Base-by-base conservation (phyloP, 64 coral and sea anemone genomes). In the Porites lutea region DNA sequence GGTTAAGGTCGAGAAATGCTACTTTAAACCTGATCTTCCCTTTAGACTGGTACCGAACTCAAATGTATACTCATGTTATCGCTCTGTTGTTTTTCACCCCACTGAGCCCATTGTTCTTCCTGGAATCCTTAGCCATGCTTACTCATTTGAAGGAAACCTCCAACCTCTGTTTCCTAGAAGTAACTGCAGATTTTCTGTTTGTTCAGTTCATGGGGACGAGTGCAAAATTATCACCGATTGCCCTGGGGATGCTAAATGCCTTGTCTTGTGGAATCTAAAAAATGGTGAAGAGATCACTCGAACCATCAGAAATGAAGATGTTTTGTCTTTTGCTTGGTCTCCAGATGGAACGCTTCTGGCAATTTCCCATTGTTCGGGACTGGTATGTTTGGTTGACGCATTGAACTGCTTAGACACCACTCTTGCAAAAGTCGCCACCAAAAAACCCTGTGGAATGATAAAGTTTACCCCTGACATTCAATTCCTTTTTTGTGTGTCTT, bases 251-350 rank as follows among this genome's bases (percentile, higher is more conserved):
- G 54, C 7, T 57, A 57, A 57, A 12, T 57, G 54, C 54, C 22
- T 8, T 4, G 19, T 9, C 58, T 46, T 64, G 79, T 82, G 79
- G 79, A 82, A 59, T 82, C 27, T 82, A 20, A 46, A 14, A 47
- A 16, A 62, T 82, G 79, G 79, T 1, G 45, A 21, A 82, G 59
- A 82, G 79, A 65, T 82, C 3, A 48, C 13, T 16, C 58, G 59
- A 48, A 46, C 59, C 8, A 11, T 15, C 5, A 18, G 58, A 18
- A 15, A 48, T 82, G 59, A 82, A 45, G 23, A 44, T 64, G 9
- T 82, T 65, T 8, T 82, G 19, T 64, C 79, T 9, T 82, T 82
- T 64, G 79, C 58, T 14, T 82, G 57, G 55, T 82, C 79, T 82
- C 79, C 55, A 13, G 79, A 50, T 82, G 59, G 44, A n/a, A 82